Evolutionary conservation across 2,888 invertebrate species (phyloP).

Genomic region (Cerceris ruficornis): DNA sequence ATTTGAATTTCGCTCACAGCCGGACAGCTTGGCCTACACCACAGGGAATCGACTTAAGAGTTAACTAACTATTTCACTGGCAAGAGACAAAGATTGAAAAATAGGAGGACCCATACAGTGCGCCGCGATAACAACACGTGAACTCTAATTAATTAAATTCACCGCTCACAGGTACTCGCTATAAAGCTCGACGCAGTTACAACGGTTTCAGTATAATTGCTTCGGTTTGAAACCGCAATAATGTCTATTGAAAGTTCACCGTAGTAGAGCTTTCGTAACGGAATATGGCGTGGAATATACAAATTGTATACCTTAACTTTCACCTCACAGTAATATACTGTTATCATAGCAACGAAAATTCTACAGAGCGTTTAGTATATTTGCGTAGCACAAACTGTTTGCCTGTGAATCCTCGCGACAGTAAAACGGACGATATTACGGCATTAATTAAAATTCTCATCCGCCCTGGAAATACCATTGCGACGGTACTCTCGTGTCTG

Average conservation of each 20-base stretch:
- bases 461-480: neutral
- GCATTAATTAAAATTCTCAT: neutral
- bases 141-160: slow-evolving; percentile 18
- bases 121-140: neutral
- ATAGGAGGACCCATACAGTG: neutral
- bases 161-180: neutral
- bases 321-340: neutral
- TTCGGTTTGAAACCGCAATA: slow-evolving; percentile 11
- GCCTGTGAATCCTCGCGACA: neutral
- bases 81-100: too few relatives aligned
- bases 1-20: too few relatives aligned
- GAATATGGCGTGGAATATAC: neutral
- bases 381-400: neutral
- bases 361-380: neutral
- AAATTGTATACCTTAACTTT: slow-evolving; percentile 3
- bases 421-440: neutral
- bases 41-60: too few relatives aligned
- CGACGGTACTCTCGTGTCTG: neutral
- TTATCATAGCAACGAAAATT: neutral
- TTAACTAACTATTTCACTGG: too few relatives aligned
- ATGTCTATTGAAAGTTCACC: slow-evolving; percentile 23
- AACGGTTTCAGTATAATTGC: slow-evolving; percentile 10
- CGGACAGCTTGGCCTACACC: too few relatives aligned
- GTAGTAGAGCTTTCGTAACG: neutral
- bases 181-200: slow-evolving; percentile 11